Base-by-base conservation (phyloP, 2,888 invertebrate species). In the Molorchus minor region DNA sequence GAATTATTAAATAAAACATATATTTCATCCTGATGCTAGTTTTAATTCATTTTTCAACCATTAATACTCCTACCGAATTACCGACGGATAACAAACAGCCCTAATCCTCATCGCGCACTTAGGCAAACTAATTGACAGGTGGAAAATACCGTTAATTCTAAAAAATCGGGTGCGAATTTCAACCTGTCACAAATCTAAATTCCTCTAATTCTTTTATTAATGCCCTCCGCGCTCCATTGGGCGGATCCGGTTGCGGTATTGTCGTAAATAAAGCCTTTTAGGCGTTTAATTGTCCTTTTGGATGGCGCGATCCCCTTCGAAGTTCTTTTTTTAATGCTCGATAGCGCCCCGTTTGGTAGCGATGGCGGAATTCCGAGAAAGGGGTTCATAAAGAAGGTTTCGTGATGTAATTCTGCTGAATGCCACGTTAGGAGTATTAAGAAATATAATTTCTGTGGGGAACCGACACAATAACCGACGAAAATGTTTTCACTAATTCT, bases 131-230 rank as follows among this genome's bases (percentile, higher is more conserved):
- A 52, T 52, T 52, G 51, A 52, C 51, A 40, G 16, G 8, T 40
- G 38, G 21, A 38, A 51, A 38, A 21, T 40, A 12, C 51, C 38
- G 15, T 29, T 51, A 52, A 52, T 52, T 40, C 51, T 52, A 40
- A 52, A 52, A 52, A 40, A 52, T 52, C 40, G 51, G 25, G 38
- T 38, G 51, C 40, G 40, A 41, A 38, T 52, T 52, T 40, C 51
- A 40, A 40, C 16, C 40, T 40, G 40, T 52, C 51, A 17, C 19
- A 38, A 51, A 51, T 40, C 38, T 38, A 51, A 51, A 51, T 38
- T 51, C 13, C 54, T 38, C 52, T 46, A 59, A 49, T 19, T 29
- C 36, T 43, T 21, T 44, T 49, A 55, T 59, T 54, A 56, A 57
- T 58, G 58, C 52, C 51, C 54, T 61, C 16, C 41, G 30, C 35